Percentiles rank a stretch among this genome's conserved stretches.
Evolutionary conservation across 1,140 invertebrate species (phyloP).

Genomic region (Pollicipes pollicipes): DNA sequence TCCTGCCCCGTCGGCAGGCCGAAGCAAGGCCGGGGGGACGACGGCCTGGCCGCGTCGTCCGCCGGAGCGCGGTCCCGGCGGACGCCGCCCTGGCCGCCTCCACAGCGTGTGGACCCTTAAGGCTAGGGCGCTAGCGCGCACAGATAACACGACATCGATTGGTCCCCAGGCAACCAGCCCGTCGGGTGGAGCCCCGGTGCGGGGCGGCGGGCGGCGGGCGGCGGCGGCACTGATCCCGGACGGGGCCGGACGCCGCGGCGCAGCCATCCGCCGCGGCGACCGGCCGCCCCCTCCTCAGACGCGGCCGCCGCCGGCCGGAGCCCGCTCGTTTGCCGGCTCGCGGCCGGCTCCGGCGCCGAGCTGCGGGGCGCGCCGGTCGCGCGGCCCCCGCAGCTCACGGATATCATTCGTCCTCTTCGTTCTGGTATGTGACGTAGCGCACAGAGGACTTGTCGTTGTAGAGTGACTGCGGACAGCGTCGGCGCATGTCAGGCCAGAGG

Average conservation of each 20-base stretch:
- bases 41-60: no score
- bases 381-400: neutral
- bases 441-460: conserved; percentile 73
- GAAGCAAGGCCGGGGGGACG: no score
- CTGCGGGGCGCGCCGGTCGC: neutral
- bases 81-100: no score
- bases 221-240: no score
- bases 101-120: neutral
- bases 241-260: no score
- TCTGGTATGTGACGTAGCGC: conserved; percentile 82
- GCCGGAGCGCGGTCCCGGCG: neutral
- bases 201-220: no score
- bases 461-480: conserved; percentile 58
- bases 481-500: no score
- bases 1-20: no score
- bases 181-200: neutral
- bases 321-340: no score
- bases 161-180: neutral
- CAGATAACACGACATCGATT: neutral
- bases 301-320: no score
- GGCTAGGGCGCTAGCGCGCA: neutral
- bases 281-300: neutral
- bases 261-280: neutral
- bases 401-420: conserved; percentile 67
- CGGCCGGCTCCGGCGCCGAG: neutral